phyloP scores from a whole-genome alignment of 2,888 invertebrate genomes.

The Helleia helle region DNA sequence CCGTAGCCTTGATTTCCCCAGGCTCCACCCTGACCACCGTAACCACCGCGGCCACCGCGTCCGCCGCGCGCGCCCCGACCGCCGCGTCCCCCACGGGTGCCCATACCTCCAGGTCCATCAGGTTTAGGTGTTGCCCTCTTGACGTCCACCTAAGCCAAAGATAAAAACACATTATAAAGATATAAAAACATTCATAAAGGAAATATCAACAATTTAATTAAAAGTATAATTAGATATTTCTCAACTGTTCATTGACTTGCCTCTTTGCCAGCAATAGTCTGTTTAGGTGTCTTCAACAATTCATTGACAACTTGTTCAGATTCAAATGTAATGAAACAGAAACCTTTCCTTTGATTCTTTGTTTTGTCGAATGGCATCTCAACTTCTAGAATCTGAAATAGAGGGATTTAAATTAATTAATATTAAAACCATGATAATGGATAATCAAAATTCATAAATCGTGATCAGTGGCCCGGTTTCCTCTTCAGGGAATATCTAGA shows the following conservation, averaged over 20 bases:
- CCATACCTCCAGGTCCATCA: slow-evolving; percentile 80
- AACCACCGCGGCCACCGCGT: slow-evolving; percentile 80
- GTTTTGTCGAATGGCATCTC: slow-evolving; percentile 98
- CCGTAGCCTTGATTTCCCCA: slow-evolving; percentile 79
- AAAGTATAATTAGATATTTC: background rate
- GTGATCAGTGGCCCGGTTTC: slow-evolving; percentile 62
- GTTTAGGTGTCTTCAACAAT: slow-evolving; percentile 92
- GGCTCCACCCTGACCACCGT: slow-evolving; percentile 77
- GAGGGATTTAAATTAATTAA: slow-evolving; percentile 9
- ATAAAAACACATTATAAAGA: background rate
- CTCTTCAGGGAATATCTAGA: slow-evolving; percentile 52
- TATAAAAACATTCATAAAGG: background rate
- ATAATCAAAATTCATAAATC: slow-evolving; percentile 20
- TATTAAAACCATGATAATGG: background rate
- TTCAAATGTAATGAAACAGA: slow-evolving; percentile 98
- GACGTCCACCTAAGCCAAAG: slow-evolving; percentile 83
- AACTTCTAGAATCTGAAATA: slow-evolving; percentile 89
- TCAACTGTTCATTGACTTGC: slow-evolving; percentile 61
- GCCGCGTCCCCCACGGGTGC: slow-evolving; percentile 77
- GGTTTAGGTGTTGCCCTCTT: slow-evolving; percentile 96
- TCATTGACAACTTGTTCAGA: slow-evolving; percentile 95
- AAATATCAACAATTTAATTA: background rate
- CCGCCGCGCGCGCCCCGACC: slow-evolving; percentile 79
- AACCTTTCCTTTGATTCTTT: slow-evolving; percentile 96
- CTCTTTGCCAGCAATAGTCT: slow-evolving; percentile 94